Base-by-base conservation (phyloP, 2,888 invertebrate genomes). In the Ctenicera cuprea region DNA sequence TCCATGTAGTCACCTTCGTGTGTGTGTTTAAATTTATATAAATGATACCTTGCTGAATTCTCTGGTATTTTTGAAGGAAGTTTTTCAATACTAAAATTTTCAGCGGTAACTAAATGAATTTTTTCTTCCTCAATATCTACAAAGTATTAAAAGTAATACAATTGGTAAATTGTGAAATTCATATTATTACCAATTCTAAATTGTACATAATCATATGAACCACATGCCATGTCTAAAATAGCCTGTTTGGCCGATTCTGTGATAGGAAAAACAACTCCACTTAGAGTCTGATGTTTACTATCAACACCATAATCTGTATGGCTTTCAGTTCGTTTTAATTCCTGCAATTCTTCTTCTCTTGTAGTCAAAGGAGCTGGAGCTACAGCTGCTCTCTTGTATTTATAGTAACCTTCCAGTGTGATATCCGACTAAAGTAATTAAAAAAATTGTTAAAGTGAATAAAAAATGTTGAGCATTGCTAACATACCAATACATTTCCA, bases 1-100 rank as follows among this genome's bases (percentile, higher is more conserved):
- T 97, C 95, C 85, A 94, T 89, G 80, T 93, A 94, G 85, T 97
- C 97, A 26, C 97, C 97, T 87, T 98, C 98, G 83, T 97, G 95
- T 0, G 95, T 94, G 86, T 99, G 98, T 82, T 94, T 94, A 87
- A 96, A 98, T 80, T 93, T 91, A 85, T 93, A 97, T 20, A 99
- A 88, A 87, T 99, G 98, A 88, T 98, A 99, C 80, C 98, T 91
- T 26, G 96, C 96, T 81, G 91, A 90, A 82, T 97, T 94, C 38
- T 90, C 90, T 5, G 99, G 98, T 77, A 99, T 92, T 86, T 94
- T 92, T 0, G 91, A 89, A 0, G 94, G 92, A 75, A 99, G 87
- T 81, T 93, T 92, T 30, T 89, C 87, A 43, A 95, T 85, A 5
- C 90, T 87, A 74, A 96, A 90, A 78, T 91, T 91, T 26, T 91